Base-by-base conservation (phyloP, 30 jellyfish, hydroid and myxozoan genomes). In the Rhopilema esculentum region DNA sequence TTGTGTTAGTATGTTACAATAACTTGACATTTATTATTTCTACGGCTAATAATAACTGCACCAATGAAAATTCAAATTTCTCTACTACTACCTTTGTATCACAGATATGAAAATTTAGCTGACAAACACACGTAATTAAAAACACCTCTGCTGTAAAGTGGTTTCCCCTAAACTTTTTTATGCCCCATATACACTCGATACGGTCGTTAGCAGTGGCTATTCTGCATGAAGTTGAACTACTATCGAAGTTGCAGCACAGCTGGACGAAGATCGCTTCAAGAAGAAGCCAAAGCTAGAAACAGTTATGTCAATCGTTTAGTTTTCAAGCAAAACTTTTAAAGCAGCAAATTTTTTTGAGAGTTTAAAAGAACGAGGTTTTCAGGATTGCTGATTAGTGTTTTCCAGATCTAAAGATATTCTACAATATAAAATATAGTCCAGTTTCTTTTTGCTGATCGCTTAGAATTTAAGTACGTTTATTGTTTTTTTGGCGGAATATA, bases 1-100 rank as follows among this genome's bases (percentile, higher is more conserved):
- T 73, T 75, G 88, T 52, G 69, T 85, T 85, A 85, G 67, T 85
- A 85, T 85, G 83, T 71, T 85, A 85, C 93, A 85, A 85, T 85
- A 85, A 76, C 93, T 72, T 63, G 91, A 64, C 73, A 81, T 81
- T 85, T 67, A 65, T 48, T 66, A 74, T 61, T 72, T 87, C 85
- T 72, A 85, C 51, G 85, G 75, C 33, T 57, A 67, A 72, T 67
- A 82, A 66, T 57, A 67, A 28, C 63, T 85, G 75, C 73, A 85
- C 88, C 88, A 73, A 72, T 85, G 78, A 85, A 85, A 82, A 67
- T 82, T 82, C 77, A 69, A 70, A 82, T 68, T 48, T 80, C 89
- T 80, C 32, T 66, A 63, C 49, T 32, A 51, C 91, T 82, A 82
- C 79, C 20, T 50, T 66, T 82, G 91, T 74, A 68, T 82, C 84